These are phyloP conservation scores for Patagioenas fasciata DNA, from an alignment of 2,113 vertebrate species.

Conservation along the genomic window DNA sequence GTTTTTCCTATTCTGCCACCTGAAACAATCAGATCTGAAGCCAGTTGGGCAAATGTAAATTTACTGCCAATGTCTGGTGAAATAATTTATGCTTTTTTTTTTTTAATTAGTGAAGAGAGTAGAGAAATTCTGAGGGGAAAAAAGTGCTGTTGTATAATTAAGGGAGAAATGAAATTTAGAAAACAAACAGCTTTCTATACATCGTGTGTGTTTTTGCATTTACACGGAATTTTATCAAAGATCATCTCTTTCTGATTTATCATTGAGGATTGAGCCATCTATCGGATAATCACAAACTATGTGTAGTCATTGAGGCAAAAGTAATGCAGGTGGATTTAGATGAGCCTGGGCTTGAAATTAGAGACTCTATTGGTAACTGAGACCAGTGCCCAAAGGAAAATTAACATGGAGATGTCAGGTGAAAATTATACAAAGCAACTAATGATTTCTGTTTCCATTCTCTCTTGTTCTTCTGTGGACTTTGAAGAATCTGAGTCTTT, in stretches of 20 bases:
- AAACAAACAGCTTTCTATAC: neutral
- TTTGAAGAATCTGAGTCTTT: constrained; percentile 3
- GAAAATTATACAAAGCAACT: neutral
- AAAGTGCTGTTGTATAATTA: neutral
- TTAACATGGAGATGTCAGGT: neutral
- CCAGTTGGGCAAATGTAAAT: neutral
- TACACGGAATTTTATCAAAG: neutral
- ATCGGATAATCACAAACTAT: neutral
- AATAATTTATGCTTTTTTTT: neutral
- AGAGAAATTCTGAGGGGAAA: neutral
- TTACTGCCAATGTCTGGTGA: neutral
- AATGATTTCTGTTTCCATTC: neutral
- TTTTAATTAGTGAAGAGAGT: neutral
- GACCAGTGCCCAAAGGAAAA: neutral
- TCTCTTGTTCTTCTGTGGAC: neutral
- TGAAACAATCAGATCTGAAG: constrained; percentile 34
- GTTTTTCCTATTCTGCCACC: constrained; percentile 4
- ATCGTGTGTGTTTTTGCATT: neutral
- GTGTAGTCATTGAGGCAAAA: neutral
- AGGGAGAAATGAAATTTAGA: neutral
- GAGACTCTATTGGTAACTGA: neutral
- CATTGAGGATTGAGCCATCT: neutral
- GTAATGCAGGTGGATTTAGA: neutral
- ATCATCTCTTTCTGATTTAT: neutral
- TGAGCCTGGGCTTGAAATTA: neutral